Evolutionary conservation across 2,113 vertebrate genomes (phyloP), one percentile per base, ranked within the genome.

Genomic region (Steatornis caripensis): DNA sequence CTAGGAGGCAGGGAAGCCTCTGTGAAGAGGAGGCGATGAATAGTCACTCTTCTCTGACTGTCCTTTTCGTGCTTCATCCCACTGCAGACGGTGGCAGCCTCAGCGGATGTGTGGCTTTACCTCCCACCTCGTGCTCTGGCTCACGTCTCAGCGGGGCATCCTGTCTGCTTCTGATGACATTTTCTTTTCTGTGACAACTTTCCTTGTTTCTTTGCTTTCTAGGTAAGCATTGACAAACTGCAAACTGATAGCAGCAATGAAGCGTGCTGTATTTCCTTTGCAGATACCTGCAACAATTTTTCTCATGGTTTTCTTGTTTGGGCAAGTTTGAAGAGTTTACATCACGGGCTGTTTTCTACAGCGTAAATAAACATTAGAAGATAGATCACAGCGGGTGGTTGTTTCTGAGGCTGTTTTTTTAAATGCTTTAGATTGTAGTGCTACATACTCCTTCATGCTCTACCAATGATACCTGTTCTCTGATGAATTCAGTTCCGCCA

Each of bases 91-190:
- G 43, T n/a, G 51, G 37, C 76, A 84, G 58, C 46, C 46, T 70
- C 64, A n/a, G 49, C 2, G 0, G 57, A n/a, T 55, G 30, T 0
- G 0, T 85, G 62, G 16, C 48, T 83, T 76, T 64, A 15, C 43
- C 46, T 87, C 54, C 70, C 24, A 58, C 68, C 49, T 65, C 69
- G 2, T 8, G 0, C 34, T 30, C 7, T 12, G 43, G n/a, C 46
- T 78, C 3, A 0, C 39, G 55, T 34, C 48, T 66, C 65, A 60
- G 66, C 0, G 1, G 71, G 62, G 57, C 18, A 14, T 46, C 62
- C 58, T 84, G 43, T 23, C 55, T 1, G 0, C 51, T 75, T 29
- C 49, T 58, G 18, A 30, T 66, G 46, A n/a, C 11, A 3, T 84
- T 79, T 83, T 32, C 36, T 58, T 84, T 51, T 68, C 69, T 36